Evolutionary conservation across 2,797 vertebrate species (phyloP).

Genomic region (Hippoglossus hippoglossus): DNA sequence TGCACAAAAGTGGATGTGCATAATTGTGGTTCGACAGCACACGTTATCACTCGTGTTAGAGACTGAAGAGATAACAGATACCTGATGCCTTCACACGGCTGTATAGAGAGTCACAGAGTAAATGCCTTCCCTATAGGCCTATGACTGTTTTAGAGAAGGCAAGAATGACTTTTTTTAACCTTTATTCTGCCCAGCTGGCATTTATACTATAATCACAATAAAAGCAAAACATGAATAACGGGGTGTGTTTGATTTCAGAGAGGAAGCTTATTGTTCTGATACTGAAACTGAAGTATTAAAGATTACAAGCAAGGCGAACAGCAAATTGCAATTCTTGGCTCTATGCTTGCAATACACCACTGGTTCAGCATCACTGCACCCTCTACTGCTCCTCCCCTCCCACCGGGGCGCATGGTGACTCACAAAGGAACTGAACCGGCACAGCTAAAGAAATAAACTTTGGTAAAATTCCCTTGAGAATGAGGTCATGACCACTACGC

Average conservation of each 20-base stretch:
- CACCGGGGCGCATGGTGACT: neutral
- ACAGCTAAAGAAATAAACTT: neutral
- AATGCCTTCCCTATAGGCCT: neutral
- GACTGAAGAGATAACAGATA: neutral
- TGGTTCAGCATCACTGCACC: neutral
- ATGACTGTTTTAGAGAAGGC: neutral
- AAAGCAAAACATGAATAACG: neutral
- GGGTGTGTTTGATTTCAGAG: neutral
- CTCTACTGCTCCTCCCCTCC: neutral
- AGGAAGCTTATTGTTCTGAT: neutral
- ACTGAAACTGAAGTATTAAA: neutral
- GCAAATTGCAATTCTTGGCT: neutral
- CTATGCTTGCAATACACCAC: too few relatives aligned
- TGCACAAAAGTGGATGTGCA: neutral
- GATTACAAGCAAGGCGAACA: neutral
- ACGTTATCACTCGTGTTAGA: neutral
- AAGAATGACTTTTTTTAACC: too few relatives aligned
- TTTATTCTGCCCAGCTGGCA: neutral
- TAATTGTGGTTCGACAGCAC: neutral
- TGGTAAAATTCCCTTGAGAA: neutral
- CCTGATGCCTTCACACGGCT: neutral
- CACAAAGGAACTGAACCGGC: neutral
- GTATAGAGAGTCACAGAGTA: neutral
- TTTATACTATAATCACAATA: neutral
- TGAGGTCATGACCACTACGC: neutral